phyloP scores from a whole-genome alignment of 2,113 vertebrate species.

The Edolisoma coerulescens region DNA sequence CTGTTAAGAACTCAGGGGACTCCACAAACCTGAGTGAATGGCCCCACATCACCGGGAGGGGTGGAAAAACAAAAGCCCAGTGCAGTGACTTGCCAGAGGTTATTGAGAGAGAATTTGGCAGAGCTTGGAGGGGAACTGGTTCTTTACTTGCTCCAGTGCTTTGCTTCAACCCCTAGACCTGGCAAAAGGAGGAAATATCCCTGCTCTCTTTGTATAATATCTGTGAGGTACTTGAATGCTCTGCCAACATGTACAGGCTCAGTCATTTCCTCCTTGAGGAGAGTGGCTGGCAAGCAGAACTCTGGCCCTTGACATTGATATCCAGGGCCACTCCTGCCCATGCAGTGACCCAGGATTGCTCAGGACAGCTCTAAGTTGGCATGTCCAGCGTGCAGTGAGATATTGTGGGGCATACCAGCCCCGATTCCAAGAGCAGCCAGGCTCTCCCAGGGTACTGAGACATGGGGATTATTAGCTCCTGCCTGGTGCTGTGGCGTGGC shows the following conservation, averaged over 20 bases:
- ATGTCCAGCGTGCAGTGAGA: neutral
- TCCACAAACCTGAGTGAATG: neutral
- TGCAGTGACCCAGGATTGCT: neutral
- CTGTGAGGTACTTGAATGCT: neutral
- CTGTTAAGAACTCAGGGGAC: neutral
- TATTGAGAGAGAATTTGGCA: neutral
- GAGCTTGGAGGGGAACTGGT: neutral
- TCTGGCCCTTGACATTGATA: neutral
- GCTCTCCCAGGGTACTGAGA: neutral
- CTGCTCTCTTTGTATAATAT: neutral
- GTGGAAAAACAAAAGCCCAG: neutral
- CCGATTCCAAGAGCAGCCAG: neutral
- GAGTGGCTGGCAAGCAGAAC: neutral
- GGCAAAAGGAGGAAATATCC: slow-evolving; percentile 15
- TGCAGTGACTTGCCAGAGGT: neutral
- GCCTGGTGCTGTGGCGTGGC: neutral
- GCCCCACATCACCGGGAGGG: neutral
- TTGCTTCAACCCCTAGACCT: neutral
- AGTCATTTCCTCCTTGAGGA: neutral
- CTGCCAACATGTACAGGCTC: neutral
- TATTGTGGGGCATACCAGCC: neutral
- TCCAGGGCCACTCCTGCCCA: neutral
- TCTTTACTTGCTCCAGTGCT: neutral
- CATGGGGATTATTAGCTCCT: neutral
- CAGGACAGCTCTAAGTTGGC: neutral